phyloP scores from a whole-genome alignment of 2,113 vertebrate genomes.

The Mormoops blainvillei region DNA sequence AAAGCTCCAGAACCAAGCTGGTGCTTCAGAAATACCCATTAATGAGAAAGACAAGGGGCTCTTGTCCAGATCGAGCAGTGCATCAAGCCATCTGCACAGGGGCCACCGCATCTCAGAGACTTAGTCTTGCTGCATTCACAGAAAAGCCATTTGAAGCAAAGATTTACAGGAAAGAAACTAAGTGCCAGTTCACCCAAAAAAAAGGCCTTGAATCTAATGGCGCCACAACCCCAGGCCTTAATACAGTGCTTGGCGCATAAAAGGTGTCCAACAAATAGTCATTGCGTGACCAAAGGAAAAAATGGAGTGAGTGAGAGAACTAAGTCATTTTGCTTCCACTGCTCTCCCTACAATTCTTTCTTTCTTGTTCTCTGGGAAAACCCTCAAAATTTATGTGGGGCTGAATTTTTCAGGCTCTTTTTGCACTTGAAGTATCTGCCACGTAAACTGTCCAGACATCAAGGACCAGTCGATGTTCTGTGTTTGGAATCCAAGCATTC shows the following conservation, averaged over 20 bases:
- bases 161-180: neutral
- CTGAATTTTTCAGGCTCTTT: conserved; percentile 9
- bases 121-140: neutral
- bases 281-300: neutral
- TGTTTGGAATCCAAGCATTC: neutral
- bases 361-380: neutral
- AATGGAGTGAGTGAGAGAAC: neutral
- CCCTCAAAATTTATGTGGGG: neutral
- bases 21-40: neutral
- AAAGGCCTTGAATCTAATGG: neutral
- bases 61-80: neutral
- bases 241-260: neutral
- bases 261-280: neutral
- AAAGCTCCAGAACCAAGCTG: neutral
- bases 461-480: neutral
- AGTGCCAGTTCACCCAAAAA: neutral
- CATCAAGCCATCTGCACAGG: neutral
- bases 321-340: neutral
- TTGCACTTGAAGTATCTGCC: neutral
- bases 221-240: neutral
- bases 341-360: neutral
- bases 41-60: neutral
- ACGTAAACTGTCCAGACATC: neutral
- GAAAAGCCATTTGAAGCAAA: neutral
- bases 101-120: neutral